A percentile compares a stretch with the other conserved stretches of the same genome.
These are phyloP conservation scores for Papilio demoleus DNA, from an alignment of 2,888 invertebrate genomes.

Conservation along the genomic window DNA sequence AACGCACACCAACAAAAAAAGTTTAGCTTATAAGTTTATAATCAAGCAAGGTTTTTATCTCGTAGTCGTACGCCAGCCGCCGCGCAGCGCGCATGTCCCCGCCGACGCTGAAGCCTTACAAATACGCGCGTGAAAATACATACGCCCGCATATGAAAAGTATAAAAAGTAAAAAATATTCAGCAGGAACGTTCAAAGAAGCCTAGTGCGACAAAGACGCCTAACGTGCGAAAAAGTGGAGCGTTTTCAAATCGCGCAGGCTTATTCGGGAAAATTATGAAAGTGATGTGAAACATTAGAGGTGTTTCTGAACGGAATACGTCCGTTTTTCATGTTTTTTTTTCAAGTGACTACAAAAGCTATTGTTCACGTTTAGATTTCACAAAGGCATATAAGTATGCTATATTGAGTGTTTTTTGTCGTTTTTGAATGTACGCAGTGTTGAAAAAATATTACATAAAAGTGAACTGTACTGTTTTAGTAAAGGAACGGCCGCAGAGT, in stretches of 20 bases:
- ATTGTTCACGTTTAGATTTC: conserved; percentile 72
- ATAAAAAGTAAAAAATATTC: conserved; percentile 55
- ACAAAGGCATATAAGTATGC: conserved; percentile 69
- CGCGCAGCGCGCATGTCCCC: conserved; percentile 76
- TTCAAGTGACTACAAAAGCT: conserved; percentile 77
- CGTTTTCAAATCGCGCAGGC: conserved; percentile 63
- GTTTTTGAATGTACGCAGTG: conserved; percentile 73
- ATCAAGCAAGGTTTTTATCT: conserved; percentile 83
- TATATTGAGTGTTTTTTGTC: conserved; percentile 73
- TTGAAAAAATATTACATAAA: conserved; percentile 78
- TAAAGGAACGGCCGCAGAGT: conserved; percentile 75
- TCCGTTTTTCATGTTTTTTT: conserved; percentile 66
- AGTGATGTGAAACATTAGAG: conserved; percentile 74
- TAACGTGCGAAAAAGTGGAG: conserved; percentile 61
- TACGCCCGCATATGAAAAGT: conserved; percentile 62
- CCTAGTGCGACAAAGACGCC: conserved; percentile 61
- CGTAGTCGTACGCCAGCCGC: conserved; percentile 79
- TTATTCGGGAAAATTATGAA: conserved; percentile 76
- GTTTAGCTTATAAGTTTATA: conserved; percentile 83
- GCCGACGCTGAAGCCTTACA: conserved; percentile 62
- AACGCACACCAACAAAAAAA: conserved; percentile 79
- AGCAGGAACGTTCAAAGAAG: conserved; percentile 57
- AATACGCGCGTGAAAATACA: conserved; percentile 72
- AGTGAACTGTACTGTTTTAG: conserved; percentile 78
- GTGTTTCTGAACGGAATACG: conserved; percentile 69